These are phyloP conservation scores for Jaculus jaculus DNA, from an alignment of 2,113 vertebrate genomes.

Conservation along the genomic window DNA sequence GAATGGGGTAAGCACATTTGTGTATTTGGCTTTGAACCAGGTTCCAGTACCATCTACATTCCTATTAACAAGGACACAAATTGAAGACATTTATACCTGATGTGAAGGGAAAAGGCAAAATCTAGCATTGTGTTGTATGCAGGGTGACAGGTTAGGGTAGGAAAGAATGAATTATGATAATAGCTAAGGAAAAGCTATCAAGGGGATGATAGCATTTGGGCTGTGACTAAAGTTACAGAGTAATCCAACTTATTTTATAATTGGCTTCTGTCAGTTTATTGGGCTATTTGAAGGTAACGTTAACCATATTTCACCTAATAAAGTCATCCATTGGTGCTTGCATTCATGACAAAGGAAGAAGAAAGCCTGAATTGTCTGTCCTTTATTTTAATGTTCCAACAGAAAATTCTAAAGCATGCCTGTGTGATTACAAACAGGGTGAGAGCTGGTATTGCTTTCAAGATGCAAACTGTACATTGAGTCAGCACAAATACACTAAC, in stretches of 20 bases:
- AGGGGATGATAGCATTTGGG: not conserved
- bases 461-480: not conserved
- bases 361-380: not conserved
- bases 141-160: not conserved
- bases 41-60: not conserved
- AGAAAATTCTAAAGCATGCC: slow-evolving; percentile 4
- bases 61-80: not conserved
- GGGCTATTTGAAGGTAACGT: not conserved
- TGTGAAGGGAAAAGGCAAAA: not conserved
- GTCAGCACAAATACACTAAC: not conserved
- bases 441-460: not conserved
- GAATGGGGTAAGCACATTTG: not conserved
- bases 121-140: not conserved
- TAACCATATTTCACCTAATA: not conserved
- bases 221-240: not conserved
- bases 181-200: not conserved
- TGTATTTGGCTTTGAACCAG: not conserved
- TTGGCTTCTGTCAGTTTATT: not conserved
- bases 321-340: not conserved
- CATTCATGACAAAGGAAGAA: not conserved
- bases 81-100: not conserved
- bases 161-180: not conserved
- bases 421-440: not conserved
- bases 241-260: not conserved
- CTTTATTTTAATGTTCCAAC: not conserved